phyloP scores from a whole-genome alignment of 2,888 invertebrate species.

The Tipula vernalis region DNA sequence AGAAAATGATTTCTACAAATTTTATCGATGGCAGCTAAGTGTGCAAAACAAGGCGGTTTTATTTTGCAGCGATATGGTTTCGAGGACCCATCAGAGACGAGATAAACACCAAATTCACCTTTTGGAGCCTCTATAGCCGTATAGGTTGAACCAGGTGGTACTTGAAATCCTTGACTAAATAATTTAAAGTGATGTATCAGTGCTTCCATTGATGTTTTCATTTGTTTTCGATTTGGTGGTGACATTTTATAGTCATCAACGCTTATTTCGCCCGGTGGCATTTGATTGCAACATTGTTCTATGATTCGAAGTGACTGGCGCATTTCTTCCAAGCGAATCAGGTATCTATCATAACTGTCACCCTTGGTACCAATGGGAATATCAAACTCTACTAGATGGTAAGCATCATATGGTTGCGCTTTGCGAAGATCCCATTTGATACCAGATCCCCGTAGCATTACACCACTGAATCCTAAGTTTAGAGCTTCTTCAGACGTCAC shows the following conservation, averaged over 20 bases:
- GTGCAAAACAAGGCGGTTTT: slow-evolving; percentile 44
- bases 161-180: slow-evolving; percentile 66
- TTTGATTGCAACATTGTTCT: slow-evolving; percentile 67
- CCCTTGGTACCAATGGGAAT: slow-evolving; percentile 69
- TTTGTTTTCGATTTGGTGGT: slow-evolving; percentile 61
- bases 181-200: slow-evolving; percentile 84
- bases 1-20: slow-evolving; percentile 51
- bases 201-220: slow-evolving; percentile 82
- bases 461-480: slow-evolving; percentile 56
- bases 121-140: slow-evolving; percentile 72
- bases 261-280: slow-evolving; percentile 67
- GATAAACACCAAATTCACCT: slow-evolving; percentile 75
- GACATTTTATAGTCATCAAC: slow-evolving; percentile 69
- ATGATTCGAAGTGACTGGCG: slow-evolving; percentile 67
- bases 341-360: slow-evolving; percentile 71
- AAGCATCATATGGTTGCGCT: slow-evolving; percentile 71
- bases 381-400: slow-evolving; percentile 72
- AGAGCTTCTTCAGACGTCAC: slow-evolving; percentile 65
- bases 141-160: slow-evolving; percentile 76
- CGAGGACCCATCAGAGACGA: slow-evolving; percentile 72
- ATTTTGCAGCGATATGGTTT: slow-evolving; percentile 57
- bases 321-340: slow-evolving; percentile 56
- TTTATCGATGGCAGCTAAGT: slow-evolving; percentile 49
- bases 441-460: slow-evolving; percentile 68
- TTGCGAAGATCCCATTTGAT: slow-evolving; percentile 83